Evolutionary conservation across 2,797 vertebrate genomes (phyloP).

Genomic region (Poecilia wingei): DNA sequence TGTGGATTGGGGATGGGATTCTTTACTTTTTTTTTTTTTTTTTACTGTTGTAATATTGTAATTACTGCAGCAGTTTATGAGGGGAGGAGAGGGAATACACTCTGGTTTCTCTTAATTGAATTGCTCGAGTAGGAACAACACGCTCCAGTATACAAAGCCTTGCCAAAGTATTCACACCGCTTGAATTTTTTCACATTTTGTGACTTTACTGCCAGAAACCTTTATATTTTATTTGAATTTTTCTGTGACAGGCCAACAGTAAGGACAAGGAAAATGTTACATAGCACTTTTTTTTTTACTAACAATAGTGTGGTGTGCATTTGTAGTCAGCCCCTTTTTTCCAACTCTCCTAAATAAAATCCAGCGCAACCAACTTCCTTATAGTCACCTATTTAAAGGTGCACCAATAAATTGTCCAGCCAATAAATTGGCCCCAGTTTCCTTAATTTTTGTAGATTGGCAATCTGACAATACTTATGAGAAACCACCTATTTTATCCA

Average conservation of each 20-base stretch:
- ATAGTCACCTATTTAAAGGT: too few species aligned
- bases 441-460: too few species aligned
- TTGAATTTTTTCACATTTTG: background rate
- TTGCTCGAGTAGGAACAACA: conserved; percentile 46
- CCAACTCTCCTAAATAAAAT: background rate
- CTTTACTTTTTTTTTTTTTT: background rate
- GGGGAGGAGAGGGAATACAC: conserved; percentile 65
- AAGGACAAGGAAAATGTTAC: background rate
- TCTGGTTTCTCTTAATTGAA: conserved; percentile 56
- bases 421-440: too few species aligned
- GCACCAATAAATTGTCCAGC: too few species aligned
- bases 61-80: conserved; percentile 78
- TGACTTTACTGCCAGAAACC: background rate
- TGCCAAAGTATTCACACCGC: background rate
- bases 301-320: background rate
- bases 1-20: conserved; percentile 55
- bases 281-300: background rate
- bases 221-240: background rate
- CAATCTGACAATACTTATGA: too few species aligned
- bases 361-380: background rate
- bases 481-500: too few species aligned
- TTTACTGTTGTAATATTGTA: conserved; percentile 68
- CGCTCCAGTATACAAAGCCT: conserved; percentile 26
- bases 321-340: background rate
- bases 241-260: background rate